These are phyloP conservation scores for Campylomormyrus numenius DNA, from an alignment of 2,113 vertebrate species.

Conservation along the genomic window DNA sequence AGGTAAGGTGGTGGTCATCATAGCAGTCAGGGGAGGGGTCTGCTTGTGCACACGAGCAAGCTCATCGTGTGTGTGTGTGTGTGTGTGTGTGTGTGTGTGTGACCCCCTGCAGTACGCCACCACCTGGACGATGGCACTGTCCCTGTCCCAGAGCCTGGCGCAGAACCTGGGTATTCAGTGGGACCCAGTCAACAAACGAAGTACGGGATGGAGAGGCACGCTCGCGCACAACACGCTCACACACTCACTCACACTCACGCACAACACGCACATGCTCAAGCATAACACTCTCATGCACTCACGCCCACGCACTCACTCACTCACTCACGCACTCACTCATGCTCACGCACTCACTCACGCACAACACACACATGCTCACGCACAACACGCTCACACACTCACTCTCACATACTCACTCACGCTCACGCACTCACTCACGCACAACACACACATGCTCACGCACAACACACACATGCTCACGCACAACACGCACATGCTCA, in stretches of 20 bases:
- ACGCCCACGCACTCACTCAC: too few relatives aligned
- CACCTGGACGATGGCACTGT: constrained; percentile 74
- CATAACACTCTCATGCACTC: too few relatives aligned
- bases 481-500: too few relatives aligned
- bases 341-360: too few relatives aligned
- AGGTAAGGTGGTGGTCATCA: constrained; percentile 64
- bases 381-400: too few relatives aligned
- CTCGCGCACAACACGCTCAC: neutral
- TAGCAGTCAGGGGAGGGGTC: neutral
- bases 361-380: too few relatives aligned
- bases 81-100: neutral
- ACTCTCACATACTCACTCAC: neutral
- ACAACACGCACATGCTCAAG: too few relatives aligned
- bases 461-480: too few relatives aligned
- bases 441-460: too few relatives aligned
- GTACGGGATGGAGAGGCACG: constrained; percentile 58
- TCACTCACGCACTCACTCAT: too few relatives aligned
- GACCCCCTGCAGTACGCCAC: constrained; percentile 71
- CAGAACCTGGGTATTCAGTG: constrained; percentile 96
- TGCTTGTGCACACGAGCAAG: neutral
- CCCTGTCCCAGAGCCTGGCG: constrained; percentile 84
- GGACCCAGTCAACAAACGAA: constrained; percentile 84
- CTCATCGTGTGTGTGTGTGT: neutral
- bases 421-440: too few relatives aligned
- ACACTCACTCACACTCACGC: neutral